phyloP scores from a whole-genome alignment of 2,888 invertebrate species.

The Agrochola lychnidis region DNA sequence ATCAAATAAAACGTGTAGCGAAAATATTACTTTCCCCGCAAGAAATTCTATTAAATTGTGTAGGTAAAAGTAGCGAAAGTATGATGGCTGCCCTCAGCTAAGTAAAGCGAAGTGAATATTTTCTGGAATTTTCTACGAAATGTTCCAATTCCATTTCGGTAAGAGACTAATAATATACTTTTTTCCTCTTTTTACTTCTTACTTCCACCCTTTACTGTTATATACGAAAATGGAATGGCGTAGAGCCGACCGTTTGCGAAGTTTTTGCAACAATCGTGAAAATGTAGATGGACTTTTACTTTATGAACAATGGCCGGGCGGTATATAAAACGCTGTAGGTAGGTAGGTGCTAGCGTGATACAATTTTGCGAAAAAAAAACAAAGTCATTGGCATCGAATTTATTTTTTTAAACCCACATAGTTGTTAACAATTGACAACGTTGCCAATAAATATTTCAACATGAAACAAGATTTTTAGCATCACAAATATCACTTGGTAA shows the following conservation, averaged over 20 bases:
- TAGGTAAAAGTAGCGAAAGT: constrained; percentile 86
- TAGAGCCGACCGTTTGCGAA: constrained; percentile 73
- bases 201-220: constrained; percentile 90
- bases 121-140: constrained; percentile 89
- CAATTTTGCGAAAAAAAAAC: constrained; percentile 12
- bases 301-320: constrained; percentile 44
- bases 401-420: constrained; percentile 29
- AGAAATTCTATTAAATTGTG: constrained; percentile 84
- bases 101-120: constrained; percentile 89
- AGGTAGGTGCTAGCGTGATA: constrained; percentile 9
- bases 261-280: constrained; percentile 59
- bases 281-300: constrained; percentile 53
- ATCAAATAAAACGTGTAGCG: constrained; percentile 73
- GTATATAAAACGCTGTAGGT: constrained; percentile 39
- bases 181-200: constrained; percentile 90
- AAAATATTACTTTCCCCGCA: constrained; percentile 79
- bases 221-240: constrained; percentile 79
- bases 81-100: constrained; percentile 86
- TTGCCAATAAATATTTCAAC: constrained; percentile 49
- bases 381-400: constrained; percentile 15
- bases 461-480: constrained; percentile 36
- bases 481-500: constrained; percentile 32
- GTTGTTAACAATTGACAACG: constrained; percentile 46
- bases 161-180: constrained; percentile 90
- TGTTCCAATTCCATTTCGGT: constrained; percentile 91